Evolutionary conservation across 2,113 vertebrate species (phyloP).

Genomic region (Aptenodytes patagonicus): DNA sequence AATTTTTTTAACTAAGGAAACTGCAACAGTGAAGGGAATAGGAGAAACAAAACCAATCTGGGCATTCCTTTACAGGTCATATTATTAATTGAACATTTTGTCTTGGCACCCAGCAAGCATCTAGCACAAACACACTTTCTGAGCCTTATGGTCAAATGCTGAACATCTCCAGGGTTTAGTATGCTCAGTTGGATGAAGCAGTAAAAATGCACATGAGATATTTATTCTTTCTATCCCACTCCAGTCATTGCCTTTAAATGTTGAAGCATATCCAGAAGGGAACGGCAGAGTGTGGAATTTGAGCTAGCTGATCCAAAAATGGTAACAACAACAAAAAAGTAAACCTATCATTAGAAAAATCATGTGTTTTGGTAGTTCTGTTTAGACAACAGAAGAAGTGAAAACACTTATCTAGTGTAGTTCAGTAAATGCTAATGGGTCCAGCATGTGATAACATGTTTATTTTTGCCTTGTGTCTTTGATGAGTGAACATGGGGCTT

Average conservation of each 20-base stretch:
- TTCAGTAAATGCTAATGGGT: neutral
- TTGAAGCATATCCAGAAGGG: neutral
- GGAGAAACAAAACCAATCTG: constrained; percentile 10
- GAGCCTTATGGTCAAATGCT: constrained; percentile 15
- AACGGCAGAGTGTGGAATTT: neutral
- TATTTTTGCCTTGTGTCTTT: constrained; percentile 28
- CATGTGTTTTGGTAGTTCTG: constrained; percentile 17
- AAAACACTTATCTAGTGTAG: constrained; percentile 8
- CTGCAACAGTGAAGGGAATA: neutral
- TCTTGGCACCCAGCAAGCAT: constrained; percentile 3
- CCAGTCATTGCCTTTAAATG: neutral
- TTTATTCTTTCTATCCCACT: neutral
- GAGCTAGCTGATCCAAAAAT: constrained; percentile 9
- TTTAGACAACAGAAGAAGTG: constrained; percentile 33
- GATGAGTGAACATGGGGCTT: neutral
- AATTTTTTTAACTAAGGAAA: neutral
- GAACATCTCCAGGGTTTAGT: neutral
- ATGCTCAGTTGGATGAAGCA: neutral
- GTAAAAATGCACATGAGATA: neutral
- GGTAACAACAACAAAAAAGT: neutral
- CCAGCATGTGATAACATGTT: neutral
- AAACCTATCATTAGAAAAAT: constrained; percentile 30
- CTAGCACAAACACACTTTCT: constrained; percentile 5
- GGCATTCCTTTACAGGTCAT: neutral
- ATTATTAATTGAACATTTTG: constrained; percentile 5